These are phyloP conservation scores for Ascidia mentula DNA, from an alignment of 23 tunicate species.

Conservation along the genomic window DNA sequence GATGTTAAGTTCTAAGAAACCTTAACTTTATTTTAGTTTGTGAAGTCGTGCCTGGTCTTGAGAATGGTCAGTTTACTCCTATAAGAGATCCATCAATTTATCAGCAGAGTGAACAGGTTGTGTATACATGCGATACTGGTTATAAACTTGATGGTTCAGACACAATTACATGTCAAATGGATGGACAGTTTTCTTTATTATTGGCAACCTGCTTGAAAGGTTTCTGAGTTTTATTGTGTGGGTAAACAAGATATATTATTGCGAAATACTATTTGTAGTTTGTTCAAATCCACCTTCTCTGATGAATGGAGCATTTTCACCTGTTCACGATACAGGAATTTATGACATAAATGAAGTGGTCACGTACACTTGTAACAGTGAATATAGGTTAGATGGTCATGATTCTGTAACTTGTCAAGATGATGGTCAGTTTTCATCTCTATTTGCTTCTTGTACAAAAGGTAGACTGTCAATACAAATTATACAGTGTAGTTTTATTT, in stretches of 20 bases:
- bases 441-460: neutral
- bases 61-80: constrained; percentile 3
- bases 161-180: neutral
- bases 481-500: too few relatives aligned
- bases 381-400: neutral
- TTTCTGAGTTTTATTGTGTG: neutral
- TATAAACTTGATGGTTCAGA: neutral
- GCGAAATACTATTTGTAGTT: neutral
- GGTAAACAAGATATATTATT: neutral
- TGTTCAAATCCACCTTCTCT: neutral
- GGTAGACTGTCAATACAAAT: too few relatives aligned
- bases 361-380: constrained; percentile 17
- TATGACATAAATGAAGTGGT: constrained; percentile 12
- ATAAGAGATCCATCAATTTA: neutral
- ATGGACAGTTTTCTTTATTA: constrained; percentile 9
- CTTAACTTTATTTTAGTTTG: constrained; percentile 5
- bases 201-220: neutral
- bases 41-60: neutral
- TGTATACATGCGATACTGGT: constrained; percentile 7
- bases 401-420: neutral
- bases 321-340: constrained; percentile 8
- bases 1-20: too few relatives aligned
- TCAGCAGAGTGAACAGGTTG: neutral
- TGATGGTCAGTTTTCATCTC: neutral
- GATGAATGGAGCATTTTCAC: constrained; percentile 5